phyloP scores from a whole-genome alignment of 1,140 invertebrate genomes.

The Mesaphorura yosii region DNA sequence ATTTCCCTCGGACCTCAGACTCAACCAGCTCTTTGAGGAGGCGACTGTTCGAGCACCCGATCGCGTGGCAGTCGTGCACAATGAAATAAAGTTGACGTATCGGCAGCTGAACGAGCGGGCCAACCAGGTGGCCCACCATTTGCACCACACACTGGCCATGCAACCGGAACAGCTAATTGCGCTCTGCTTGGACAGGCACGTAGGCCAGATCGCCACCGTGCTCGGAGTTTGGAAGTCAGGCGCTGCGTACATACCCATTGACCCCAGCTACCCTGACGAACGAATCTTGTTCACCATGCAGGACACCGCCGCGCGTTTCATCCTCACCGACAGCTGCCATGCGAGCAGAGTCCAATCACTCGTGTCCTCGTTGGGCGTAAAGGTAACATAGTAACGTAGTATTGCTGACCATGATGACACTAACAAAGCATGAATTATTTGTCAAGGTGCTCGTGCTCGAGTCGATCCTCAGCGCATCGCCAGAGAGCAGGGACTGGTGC shows the following conservation, averaged over 20 bases:
- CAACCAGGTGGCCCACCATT: conserved; percentile 2
- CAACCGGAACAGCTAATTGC: conserved; percentile 5
- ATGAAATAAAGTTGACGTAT: neutral
- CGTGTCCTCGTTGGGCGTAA: too few relatives aligned
- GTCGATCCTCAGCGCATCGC: neutral
- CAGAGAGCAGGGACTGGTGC: neutral
- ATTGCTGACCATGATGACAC: too few relatives aligned
- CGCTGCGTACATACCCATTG: conserved; percentile 3
- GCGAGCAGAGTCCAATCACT: too few relatives aligned
- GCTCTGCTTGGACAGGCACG: conserved; percentile 1
- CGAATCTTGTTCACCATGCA: conserved; percentile 1
- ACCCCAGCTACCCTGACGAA: neutral
- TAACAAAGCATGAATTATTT: too few relatives aligned
- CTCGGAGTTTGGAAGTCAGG: conserved; percentile 11
- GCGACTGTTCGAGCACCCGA: too few relatives aligned
- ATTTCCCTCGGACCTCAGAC: neutral
- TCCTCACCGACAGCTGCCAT: neutral
- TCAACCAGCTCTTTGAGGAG: conserved; percentile 11
- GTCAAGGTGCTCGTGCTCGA: neutral
- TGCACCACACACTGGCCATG: neutral
- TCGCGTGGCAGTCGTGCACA: conserved; percentile 4
- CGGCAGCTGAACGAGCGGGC: conserved; percentile 1
- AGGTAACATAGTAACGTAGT: too few relatives aligned
- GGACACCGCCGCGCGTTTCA: neutral
- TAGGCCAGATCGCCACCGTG: neutral